These are phyloP conservation scores for Melieria crassipennis DNA, from an alignment of 2,888 invertebrate genomes.

Conservation along the genomic window DNA sequence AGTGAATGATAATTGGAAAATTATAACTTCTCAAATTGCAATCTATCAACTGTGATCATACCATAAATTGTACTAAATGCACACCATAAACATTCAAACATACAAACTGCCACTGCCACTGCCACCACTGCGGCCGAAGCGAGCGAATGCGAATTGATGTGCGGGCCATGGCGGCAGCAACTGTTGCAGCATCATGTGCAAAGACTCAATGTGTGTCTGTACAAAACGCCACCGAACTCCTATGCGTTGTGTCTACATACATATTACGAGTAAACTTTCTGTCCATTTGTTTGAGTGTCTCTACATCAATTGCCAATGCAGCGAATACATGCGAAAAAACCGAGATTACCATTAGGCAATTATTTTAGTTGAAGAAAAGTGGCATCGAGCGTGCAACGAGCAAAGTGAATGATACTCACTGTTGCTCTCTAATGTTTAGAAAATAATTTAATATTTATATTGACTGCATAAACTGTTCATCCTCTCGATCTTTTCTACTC, in stretches of 20 bases:
- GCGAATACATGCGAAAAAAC: no score
- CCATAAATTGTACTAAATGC: slow-evolving; percentile 51
- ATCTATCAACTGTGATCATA: slow-evolving; percentile 52
- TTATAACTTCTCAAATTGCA: slow-evolving; percentile 51
- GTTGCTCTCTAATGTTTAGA: no score
- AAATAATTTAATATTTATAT: no score
- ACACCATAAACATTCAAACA: not conserved
- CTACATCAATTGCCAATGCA: not conserved
- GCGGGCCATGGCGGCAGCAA: not conserved
- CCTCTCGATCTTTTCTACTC: no score
- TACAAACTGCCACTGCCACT: not conserved
- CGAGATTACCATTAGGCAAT: no score
- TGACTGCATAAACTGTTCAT: no score
- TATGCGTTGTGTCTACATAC: not conserved
- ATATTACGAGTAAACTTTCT: not conserved
- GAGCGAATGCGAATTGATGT: not conserved
- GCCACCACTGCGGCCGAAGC: not conserved
- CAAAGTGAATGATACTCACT: no score
- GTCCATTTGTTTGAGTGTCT: slow-evolving; percentile 5
- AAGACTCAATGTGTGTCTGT: not conserved
- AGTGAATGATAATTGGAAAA: slow-evolving; percentile 56
- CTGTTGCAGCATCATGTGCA: not conserved
- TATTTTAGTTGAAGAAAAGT: no score
- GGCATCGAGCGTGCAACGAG: no score
- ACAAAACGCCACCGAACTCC: not conserved